Evolutionary conservation across 1,140 invertebrate genomes (phyloP).

Genomic region (Grapholita molesta): DNA sequence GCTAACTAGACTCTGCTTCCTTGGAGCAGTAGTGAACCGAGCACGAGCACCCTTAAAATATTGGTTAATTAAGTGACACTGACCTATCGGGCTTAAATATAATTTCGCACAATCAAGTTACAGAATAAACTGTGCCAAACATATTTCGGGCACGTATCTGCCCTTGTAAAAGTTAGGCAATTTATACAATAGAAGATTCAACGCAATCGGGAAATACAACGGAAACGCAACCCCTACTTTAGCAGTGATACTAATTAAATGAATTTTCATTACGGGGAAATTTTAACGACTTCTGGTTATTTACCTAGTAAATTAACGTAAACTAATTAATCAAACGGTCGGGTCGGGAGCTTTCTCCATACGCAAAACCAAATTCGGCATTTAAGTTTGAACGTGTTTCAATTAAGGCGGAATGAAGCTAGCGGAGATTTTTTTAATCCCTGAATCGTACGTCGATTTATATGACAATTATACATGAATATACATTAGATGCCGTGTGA

Average conservation of each 20-base stretch:
- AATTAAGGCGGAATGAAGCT: conserved; percentile 30
- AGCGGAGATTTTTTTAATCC: conserved; percentile 19
- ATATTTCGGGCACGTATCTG: not conserved
- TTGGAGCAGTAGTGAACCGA: no score
- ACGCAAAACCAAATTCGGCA: conserved; percentile 24
- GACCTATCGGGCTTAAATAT: not conserved
- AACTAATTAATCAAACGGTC: conserved; percentile 11
- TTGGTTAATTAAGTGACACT: no score
- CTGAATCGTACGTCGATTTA: conserved; percentile 13
- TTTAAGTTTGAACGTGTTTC: conserved; percentile 31
- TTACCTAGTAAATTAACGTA: conserved; percentile 15
- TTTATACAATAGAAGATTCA: not conserved
- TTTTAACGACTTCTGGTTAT: conserved; percentile 15
- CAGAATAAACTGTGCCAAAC: no score
- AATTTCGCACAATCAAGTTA: not conserved
- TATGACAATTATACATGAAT: conserved; percentile 14
- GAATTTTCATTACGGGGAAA: not conserved
- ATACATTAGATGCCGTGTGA: no score
- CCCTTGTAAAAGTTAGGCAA: not conserved
- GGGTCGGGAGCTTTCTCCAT: conserved; percentile 10
- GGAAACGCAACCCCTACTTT: not conserved
- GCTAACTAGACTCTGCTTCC: no score
- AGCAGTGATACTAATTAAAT: conserved; percentile 7
- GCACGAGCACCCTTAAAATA: no score
- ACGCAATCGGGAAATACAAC: not conserved